These are phyloP conservation scores for Palloptera scutellata DNA, from an alignment of 2,888 invertebrate species.

Conservation along the genomic window DNA sequence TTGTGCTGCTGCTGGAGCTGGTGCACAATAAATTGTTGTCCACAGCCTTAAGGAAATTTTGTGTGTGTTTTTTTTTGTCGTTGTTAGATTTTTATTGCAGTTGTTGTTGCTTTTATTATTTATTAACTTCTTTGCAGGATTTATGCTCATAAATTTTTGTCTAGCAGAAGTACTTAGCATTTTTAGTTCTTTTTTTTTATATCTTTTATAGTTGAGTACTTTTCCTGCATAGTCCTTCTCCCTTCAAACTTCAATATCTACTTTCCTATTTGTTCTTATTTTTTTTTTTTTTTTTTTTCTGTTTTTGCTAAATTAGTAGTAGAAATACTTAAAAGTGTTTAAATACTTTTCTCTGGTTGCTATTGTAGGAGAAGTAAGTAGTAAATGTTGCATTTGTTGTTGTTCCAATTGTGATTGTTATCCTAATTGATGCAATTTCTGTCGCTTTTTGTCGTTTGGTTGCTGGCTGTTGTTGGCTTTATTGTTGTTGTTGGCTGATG, in stretches of 20 bases:
- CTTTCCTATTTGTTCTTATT: not conserved
- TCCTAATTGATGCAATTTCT: not conserved
- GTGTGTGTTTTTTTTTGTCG: not conserved
- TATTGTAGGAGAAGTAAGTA: not conserved
- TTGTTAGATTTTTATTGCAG: not conserved
- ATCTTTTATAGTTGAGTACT: not conserved
- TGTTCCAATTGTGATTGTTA: not conserved
- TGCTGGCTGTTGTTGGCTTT: too few species aligned
- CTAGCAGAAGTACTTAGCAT: not conserved
- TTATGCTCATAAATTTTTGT: not conserved
- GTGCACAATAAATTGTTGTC: not conserved
- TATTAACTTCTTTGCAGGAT: not conserved
- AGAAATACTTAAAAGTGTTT: not conserved
- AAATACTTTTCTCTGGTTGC: not conserved
- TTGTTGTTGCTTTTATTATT: constrained; percentile 6
- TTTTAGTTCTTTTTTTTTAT: not conserved
- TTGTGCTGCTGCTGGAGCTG: too few species aligned
- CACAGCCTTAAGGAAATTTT: constrained; percentile 11
- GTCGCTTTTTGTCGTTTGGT: too few species aligned
- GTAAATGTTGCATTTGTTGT: not conserved
- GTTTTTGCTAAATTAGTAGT: not conserved
- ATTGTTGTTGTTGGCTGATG: too few species aligned
- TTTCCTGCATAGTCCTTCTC: too few species aligned
- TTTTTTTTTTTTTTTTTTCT: too few species aligned
- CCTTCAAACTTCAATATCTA: too few species aligned